Evolutionary conservation across 2,888 invertebrate genomes (phyloP).

Genomic region (Pandemis heparana): DNA sequence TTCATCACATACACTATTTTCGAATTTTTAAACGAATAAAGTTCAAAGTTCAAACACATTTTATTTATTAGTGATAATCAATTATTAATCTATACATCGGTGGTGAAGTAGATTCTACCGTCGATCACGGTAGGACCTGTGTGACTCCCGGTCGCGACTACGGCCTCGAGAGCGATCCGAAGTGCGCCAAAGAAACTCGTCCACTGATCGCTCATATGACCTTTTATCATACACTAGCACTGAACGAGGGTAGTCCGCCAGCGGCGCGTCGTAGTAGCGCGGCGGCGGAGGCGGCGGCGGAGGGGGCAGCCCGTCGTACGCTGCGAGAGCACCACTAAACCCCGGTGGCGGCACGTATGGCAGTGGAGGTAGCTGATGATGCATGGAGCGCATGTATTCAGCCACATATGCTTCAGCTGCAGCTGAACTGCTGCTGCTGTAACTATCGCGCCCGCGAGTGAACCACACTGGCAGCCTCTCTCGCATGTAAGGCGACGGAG

Average conservation of each 20-base stretch:
- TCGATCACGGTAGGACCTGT: conserved; percentile 86
- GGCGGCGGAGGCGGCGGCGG: conserved; percentile 90
- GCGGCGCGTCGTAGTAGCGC: conserved; percentile 88
- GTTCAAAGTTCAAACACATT: conserved; percentile 83
- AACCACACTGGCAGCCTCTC: conserved; percentile 88
- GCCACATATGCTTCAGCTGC: conserved; percentile 95
- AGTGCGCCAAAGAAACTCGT: conserved; percentile 95
- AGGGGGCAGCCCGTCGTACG: conserved; percentile 88
- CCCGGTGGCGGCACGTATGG: conserved; percentile 90
- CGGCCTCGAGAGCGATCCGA: conserved; percentile 88
- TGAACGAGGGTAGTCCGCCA: conserved; percentile 90
- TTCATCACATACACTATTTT: conserved; percentile 81
- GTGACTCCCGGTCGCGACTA: conserved; percentile 84
- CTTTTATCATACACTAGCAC: conserved; percentile 89
- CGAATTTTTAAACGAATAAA: conserved; percentile 75
- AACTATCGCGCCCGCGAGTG: conserved; percentile 80
- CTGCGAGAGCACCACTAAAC: conserved; percentile 78
- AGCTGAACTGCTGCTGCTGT: conserved; percentile 77
- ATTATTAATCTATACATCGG: conserved; percentile 75
- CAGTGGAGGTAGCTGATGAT: conserved; percentile 93
- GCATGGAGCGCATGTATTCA: conserved; percentile 95
- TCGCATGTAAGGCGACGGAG: conserved; percentile 86
- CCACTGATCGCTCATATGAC: conserved; percentile 94
- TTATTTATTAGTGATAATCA: conserved; percentile 73
- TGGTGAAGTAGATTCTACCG: conserved; percentile 74